Evolutionary conservation across 2,797 vertebrate species (phyloP), one percentile per base, ranked within the genome.

Genomic region (Arnoldichthys spilopterus): DNA sequence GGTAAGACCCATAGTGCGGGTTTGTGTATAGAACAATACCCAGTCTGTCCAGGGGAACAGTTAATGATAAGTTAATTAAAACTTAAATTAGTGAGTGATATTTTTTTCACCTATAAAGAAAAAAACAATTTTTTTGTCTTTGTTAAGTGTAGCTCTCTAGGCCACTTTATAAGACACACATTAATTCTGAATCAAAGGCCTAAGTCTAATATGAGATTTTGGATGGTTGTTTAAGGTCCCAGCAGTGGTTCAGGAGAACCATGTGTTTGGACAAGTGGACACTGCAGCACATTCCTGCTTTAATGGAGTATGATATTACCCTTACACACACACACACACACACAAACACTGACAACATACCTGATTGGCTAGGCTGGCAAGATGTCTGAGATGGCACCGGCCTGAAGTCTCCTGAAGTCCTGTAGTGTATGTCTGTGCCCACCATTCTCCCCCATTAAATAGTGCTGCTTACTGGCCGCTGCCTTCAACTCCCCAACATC

Each of bases 191-290:
- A 34, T 34, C 26, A 80, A 24, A 20, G 28, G 18, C n/a, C 32
- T 1, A 63, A 53, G 20, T 49, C 34, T 63, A 62, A 76, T 13
- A 20, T 3, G 56, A 30, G 43, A 24, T 28, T 26, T 0, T 68
- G 30, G 7, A 8, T 78, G 47, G 40, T 53, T 78, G n/a, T 62
- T 76, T 0, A 78, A 96, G 96, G 90, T 98, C 51, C 95, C 94
- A 49, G 81, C 70, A 0, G 82, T 88, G 0, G 94, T 97, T 32
- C 94, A 95, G 79, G 95, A 96, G 86, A 89, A 89, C 45, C 84
- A 49, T 0, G 63, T 90, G 34, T 90, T 89, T 2, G 90, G 92
- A 7, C 84, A 83, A 1, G 91, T 96, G 72, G 95, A 96, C 84
- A 88, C 75, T 1, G 95, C 94, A 0, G 82, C 90, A 26, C 83